Conservation (phyloP, 2,888 invertebrate genomes). For the Sceliomorpha sp. region DNA sequence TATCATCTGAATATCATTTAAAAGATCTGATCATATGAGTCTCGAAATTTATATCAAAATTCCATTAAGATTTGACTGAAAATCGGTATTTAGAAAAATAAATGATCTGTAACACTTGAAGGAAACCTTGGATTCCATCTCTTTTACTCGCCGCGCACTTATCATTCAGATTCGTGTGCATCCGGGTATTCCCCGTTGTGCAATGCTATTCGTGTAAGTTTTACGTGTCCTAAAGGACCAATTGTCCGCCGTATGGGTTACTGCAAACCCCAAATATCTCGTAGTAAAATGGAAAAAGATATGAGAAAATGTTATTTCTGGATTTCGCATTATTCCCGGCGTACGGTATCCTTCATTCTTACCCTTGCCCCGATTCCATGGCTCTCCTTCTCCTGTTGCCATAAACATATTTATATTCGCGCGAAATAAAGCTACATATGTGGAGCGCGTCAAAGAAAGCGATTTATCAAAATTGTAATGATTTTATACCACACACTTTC, state of each 20-base stretch:
- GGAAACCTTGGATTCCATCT: too few relatives aligned
- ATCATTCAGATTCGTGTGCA: constrained; percentile 10
- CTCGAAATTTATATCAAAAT: too few relatives aligned
- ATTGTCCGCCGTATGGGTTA: constrained; percentile 63
- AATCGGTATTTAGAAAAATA: too few relatives aligned
- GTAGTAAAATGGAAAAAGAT: constrained; percentile 53
- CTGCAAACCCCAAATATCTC: constrained; percentile 32
- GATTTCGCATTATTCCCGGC: constrained; percentile 66
- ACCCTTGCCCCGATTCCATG: constrained; percentile 10
- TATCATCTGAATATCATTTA: too few relatives aligned
- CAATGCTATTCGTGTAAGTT: constrained; percentile 58
- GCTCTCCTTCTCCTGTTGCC: constrained; percentile 1
- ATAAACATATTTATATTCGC: too few relatives aligned
- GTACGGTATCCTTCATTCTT: constrained; percentile 15
- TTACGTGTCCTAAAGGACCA: constrained; percentile 72
- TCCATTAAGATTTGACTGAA: too few relatives aligned
- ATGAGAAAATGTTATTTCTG: constrained; percentile 60
- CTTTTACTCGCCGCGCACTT: constrained; percentile 4
- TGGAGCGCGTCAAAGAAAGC: too few relatives aligned
- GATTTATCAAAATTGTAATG: too few relatives aligned
- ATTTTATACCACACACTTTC: too few relatives aligned
- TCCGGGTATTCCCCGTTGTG: constrained; percentile 29
- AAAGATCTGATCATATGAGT: too few relatives aligned
- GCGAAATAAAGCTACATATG: too few relatives aligned
- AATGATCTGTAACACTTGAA: too few relatives aligned